phyloP scores from a whole-genome alignment of 2,113 vertebrate genomes.

The Paramisgurnus dabryanus region DNA sequence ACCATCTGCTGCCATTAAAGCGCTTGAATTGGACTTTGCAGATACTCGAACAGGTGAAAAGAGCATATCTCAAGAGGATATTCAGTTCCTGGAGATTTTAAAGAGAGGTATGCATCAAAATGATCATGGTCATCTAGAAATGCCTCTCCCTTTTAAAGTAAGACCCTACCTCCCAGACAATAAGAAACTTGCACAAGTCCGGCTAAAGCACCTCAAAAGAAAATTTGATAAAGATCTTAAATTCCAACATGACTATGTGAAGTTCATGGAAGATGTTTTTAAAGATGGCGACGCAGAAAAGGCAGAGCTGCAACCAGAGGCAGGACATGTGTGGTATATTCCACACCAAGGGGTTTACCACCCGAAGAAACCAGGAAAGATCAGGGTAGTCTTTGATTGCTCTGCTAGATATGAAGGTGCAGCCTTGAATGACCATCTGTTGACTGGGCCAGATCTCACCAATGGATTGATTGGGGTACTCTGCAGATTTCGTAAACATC shows the following conservation, averaged over 20 bases:
- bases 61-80: constrained; percentile 45
- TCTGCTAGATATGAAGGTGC: background rate
- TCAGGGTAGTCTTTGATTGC: no score
- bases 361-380: no score
- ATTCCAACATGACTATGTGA: background rate
- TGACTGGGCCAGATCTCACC: background rate
- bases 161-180: background rate
- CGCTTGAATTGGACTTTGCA: constrained; percentile 31
- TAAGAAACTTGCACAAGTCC: background rate
- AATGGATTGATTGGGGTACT: background rate
- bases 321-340: no score
- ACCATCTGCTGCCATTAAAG: constrained; percentile 39
- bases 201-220: background rate
- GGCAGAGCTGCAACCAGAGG: background rate
- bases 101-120: constrained; percentile 14
- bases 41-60: background rate
- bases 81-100: constrained; percentile 25
- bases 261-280: constrained; percentile 26
- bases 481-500: background rate
- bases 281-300: constrained; percentile 48
- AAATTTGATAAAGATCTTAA: background rate
- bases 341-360: no score
- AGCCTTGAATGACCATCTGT: background rate
- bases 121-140: constrained; percentile 35
- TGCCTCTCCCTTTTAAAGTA: constrained; percentile 5